phyloP scores from a whole-genome alignment of 2,888 invertebrate genomes.

The Sympetrum striolatum region DNA sequence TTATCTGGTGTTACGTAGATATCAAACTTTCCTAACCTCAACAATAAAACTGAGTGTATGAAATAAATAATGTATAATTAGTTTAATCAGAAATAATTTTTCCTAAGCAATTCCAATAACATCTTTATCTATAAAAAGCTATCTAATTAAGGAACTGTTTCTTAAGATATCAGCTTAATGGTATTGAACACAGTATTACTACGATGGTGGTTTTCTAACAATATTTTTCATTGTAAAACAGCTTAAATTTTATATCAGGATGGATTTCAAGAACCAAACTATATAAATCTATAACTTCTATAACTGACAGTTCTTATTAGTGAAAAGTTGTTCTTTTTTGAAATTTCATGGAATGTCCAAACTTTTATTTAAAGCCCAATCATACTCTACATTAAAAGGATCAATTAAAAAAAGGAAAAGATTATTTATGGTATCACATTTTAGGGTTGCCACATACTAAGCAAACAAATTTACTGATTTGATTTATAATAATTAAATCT shows the following conservation, averaged over 20 bases:
- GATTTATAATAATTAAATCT: background rate
- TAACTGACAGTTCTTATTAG: background rate
- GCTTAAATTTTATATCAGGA: too few relatives aligned
- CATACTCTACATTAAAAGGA: background rate
- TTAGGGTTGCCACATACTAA: background rate
- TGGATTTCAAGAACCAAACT: background rate
- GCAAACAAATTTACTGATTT: too few relatives aligned
- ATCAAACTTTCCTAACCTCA: constrained; percentile 1
- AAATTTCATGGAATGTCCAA: background rate
- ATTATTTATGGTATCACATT: constrained; percentile 21
- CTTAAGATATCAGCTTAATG: constrained; percentile 23
- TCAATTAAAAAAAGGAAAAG: background rate
- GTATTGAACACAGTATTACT: constrained; percentile 29
- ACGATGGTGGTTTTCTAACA: constrained; percentile 27
- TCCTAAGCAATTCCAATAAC: constrained; percentile 18
- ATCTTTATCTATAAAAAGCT: constrained; percentile 21
- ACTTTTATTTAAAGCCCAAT: background rate
- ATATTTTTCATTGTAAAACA: constrained; percentile 8
- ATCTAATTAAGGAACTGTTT: constrained; percentile 34
- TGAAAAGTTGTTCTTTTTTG: background rate
- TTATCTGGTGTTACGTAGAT: constrained; percentile 27
- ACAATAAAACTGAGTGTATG: background rate
- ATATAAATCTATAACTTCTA: background rate
- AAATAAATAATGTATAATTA: background rate
- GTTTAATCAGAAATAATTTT: background rate